Conservation (phyloP, 1,140 invertebrate species). For the Drosophila nannoptera region DNA sequence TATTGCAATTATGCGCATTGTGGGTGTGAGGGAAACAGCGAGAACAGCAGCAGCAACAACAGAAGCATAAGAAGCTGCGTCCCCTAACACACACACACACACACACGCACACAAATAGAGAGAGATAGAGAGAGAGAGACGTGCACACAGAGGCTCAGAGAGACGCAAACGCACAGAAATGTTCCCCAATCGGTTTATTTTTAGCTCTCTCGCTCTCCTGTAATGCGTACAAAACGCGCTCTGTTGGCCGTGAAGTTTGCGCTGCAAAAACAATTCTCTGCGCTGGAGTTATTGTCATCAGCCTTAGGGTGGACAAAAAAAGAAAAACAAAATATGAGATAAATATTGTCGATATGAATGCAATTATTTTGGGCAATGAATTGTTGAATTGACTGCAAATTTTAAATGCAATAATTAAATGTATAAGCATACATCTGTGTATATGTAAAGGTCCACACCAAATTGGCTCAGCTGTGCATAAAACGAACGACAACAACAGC, state of each 20-base stretch:
- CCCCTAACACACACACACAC: conserved; percentile 22
- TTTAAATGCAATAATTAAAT: background rate
- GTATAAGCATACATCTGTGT: too few species aligned
- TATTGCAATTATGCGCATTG: conserved; percentile 56
- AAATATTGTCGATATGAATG: too few species aligned
- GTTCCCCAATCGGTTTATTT: conserved; percentile 55
- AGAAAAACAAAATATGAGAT: background rate
- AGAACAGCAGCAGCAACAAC: too few species aligned
- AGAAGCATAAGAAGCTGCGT: conserved; percentile 46
- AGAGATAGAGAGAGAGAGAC: too few species aligned
- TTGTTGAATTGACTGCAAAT: background rate
- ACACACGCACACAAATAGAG: conserved; percentile 7
- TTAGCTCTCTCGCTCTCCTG: conserved; percentile 48
- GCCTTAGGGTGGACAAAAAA: conserved; percentile 47
- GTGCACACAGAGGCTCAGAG: background rate
- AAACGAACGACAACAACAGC: conserved; percentile 33
- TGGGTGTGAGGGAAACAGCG: conserved; percentile 41
- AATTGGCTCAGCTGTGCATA: conserved; percentile 23
- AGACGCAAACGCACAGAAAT: conserved; percentile 10
- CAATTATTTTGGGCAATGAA: too few species aligned
- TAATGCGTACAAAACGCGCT: conserved; percentile 55
- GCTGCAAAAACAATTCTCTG: conserved; percentile 47
- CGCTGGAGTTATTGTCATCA: conserved; percentile 28
- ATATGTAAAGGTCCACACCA: conserved; percentile 23
- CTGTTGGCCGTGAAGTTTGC: conserved; percentile 68